Evolutionary conservation across 37 sponge, comb jelly and placozoan genomes (phyloP), one percentile per base, ranked within the genome.

Genomic region (Ianthella basta): DNA sequence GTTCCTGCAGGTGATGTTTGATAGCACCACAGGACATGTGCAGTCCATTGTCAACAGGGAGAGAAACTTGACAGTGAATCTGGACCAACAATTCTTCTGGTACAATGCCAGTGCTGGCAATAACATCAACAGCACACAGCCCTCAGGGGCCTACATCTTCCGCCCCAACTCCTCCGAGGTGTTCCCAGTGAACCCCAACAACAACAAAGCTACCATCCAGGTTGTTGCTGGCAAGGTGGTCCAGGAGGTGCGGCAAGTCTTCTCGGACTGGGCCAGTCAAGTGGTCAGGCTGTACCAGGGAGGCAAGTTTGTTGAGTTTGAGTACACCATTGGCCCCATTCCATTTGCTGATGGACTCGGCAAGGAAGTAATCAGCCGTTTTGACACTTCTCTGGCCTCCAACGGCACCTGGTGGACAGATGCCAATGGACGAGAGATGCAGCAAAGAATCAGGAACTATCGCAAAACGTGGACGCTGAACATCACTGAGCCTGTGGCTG

Each of bases 81-180:
- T 95, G 40, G 85, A 91, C 64, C 96, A 97, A 80, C 56, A 80
- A 37, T 95, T 92, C 85, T 67, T 84, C 67, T 92, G 93, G 96
- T 98, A 92, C 50, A 92, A 92, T 25, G 87, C 99, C 21, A 94
- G 93, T 87, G 85, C 84, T 59, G 99, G 99, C 21, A 84, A 92
- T 65, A 92, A 94, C 56, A 72, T 25, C 44, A n/a, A n/a, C n/a
- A 83, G 59, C 59, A 56, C 36, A 0, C 91, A 92, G 84, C 83
- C 88, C 40, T 91, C 96, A 50, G 99, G 99, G 30, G 99, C 99
- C 29, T 98, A 98, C 86, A 93, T 98, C 24, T 97, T 97, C 83
- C 59, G 75, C 25, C 91, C 91, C 67, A 91, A 91, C 32, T 78
- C 82, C 13, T 82, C 91, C 2, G 29, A 37, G 27, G 36, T 77